Conservation (phyloP, 2,113 vertebrate genomes). For the Ranitomeya imitator region DNA sequence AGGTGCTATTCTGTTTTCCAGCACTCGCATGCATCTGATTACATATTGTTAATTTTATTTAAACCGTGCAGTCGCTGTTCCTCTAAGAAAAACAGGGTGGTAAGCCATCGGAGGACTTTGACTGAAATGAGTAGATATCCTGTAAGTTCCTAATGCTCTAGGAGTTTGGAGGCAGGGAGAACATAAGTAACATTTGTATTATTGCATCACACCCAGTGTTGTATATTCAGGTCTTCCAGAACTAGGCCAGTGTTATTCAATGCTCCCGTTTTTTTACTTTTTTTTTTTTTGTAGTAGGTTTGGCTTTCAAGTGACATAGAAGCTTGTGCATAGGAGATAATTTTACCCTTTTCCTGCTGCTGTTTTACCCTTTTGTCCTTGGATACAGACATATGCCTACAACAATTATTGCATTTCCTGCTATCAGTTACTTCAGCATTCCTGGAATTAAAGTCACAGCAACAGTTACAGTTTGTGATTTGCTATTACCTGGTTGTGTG, state of each 20-base stretch:
- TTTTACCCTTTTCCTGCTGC: constrained; percentile 55
- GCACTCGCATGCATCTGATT: not conserved
- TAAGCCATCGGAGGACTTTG: not conserved
- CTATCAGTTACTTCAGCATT: constrained; percentile 62
- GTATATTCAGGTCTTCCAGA: not conserved
- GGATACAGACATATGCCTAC: constrained; percentile 55
- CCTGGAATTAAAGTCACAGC: constrained; percentile 58
- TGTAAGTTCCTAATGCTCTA: not conserved
- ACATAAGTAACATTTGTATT: not conserved
- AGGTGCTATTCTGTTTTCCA: not conserved
- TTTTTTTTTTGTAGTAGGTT: not conserved
- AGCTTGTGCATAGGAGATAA: constrained; percentile 9
- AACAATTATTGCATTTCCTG: not conserved
- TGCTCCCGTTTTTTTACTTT: not conserved
- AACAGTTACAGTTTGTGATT: not conserved
- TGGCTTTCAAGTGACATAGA: constrained; percentile 17
- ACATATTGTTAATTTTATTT: not conserved
- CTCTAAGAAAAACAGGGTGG: not conserved
- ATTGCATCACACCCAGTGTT: not conserved
- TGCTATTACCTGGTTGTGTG: not conserved
- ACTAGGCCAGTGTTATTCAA: not conserved
- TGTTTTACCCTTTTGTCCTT: constrained; percentile 57
- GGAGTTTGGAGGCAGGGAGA: not conserved
- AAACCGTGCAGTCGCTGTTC: no score
- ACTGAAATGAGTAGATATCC: not conserved